Base-by-base conservation (phyloP, 2,888 invertebrate genomes). In the Syrphus vitripennis region DNA sequence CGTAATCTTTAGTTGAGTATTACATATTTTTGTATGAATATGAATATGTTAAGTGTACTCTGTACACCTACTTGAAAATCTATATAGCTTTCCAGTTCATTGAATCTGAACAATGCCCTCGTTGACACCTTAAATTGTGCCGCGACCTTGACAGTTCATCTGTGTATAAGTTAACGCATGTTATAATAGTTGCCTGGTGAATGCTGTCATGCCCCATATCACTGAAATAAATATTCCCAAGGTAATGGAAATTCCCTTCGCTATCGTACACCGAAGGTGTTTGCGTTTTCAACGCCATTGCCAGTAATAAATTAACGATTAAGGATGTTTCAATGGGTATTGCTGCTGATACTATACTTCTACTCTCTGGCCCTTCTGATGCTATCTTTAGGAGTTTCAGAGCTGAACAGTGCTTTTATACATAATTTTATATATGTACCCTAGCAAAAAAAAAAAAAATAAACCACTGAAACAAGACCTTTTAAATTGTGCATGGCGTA, bases 41-140 rank as follows among this genome's bases (percentile, higher is more conserved):
- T n/a, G n/a, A n/a, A n/a, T 40, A 4, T 37, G 4, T n/a, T 40
- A 40, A 40, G n/a, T n/a, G 19, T 24, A 50, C 50, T n/a, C 50
- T 24, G 6, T 0, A 40, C 4, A 4, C 16, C n/a, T 26, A 48
- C 21, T 19, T 31, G 16, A 31, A 65, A 45, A 65, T 65, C 31
- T 67, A 48, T 67, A 48, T 67, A 67, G 48, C 48, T 34, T 67
- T 48, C 9, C 19, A 48, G 65, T 67, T 67, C 31, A 67, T 9
- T 21, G 65, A 48, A 48, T 67, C 6, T 48, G 45, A 65, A 65
- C 65, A 65, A 31, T 45, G 16, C 12, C 65, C 65, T 31, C 45
- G 65, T 65, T 65, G 48, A 67, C 65, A 67, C 31, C 65, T 67
- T 21, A 34, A 67, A 48, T 31, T 67, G 48, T 67, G 48, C n/a